These are phyloP conservation scores for Spialia ferax DNA, from an alignment of 2,888 invertebrate genomes.

Conservation along the genomic window DNA sequence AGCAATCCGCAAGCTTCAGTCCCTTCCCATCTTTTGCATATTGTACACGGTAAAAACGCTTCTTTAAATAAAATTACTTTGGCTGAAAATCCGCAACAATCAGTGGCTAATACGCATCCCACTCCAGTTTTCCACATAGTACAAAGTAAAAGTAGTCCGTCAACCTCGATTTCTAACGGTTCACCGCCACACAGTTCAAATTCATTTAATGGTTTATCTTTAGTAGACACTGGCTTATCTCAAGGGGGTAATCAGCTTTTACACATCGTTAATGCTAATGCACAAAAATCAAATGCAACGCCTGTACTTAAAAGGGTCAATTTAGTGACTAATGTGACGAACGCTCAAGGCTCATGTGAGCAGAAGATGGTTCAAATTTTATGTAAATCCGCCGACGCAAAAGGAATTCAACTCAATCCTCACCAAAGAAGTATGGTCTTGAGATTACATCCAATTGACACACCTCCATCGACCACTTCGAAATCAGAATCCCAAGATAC, in stretches of 20 bases:
- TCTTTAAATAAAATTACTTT: slow-evolving; percentile 73
- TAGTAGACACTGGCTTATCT: slow-evolving; percentile 76
- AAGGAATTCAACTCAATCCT: slow-evolving; percentile 84
- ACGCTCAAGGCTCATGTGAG: slow-evolving; percentile 79
- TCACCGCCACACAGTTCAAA: slow-evolving; percentile 61
- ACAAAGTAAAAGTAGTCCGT: slow-evolving; percentile 68
- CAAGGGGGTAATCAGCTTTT: slow-evolving; percentile 80
- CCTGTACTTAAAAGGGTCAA: slow-evolving; percentile 82
- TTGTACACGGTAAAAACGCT: slow-evolving; percentile 78
- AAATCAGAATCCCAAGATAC: slow-evolving; percentile 67
- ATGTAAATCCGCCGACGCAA: slow-evolving; percentile 88
- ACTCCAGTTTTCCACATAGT: slow-evolving; percentile 81
- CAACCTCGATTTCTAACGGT: slow-evolving; percentile 59
- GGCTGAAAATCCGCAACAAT: slow-evolving; percentile 73
- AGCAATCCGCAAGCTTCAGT: slow-evolving; percentile 59
- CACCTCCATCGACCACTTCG: slow-evolving; percentile 51
- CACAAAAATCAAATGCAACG: slow-evolving; percentile 70
- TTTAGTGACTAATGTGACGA: slow-evolving; percentile 77
- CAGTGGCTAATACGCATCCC: slow-evolving; percentile 69
- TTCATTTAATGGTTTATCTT: slow-evolving; percentile 72
- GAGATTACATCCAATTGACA: slow-evolving; percentile 77
- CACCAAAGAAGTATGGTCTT: slow-evolving; percentile 84
- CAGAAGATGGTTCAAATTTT: slow-evolving; percentile 88
- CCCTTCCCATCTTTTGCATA: slow-evolving; percentile 76
- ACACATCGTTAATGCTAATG: slow-evolving; percentile 80